Evolutionary conservation across 2,888 invertebrate species (phyloP).

Genomic region (Polymixis flavicincta): DNA sequence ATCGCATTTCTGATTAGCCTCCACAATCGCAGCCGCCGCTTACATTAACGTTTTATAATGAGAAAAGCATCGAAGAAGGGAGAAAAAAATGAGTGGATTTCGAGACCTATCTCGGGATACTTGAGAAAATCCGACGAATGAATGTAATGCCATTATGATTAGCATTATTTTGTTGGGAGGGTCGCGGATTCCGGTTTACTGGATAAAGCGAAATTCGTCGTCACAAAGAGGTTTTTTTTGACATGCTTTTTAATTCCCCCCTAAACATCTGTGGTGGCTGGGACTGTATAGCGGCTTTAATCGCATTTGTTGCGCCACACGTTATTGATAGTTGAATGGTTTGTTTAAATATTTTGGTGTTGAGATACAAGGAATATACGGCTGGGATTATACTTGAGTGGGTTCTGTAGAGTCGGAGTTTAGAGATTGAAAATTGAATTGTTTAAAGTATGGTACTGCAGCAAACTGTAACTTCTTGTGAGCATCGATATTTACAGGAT

Average conservation of each 20-base stretch:
- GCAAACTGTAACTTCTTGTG: neutral
- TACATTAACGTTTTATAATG: conserved; percentile 83
- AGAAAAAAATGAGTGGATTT: conserved; percentile 81
- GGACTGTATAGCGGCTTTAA: conserved; percentile 82
- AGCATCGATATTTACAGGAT: too few species aligned
- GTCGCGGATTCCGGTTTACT: conserved; percentile 88
- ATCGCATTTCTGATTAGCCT: conserved; percentile 74
- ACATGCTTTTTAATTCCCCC: conserved; percentile 83
- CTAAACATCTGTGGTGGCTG: conserved; percentile 85
- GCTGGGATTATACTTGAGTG: neutral
- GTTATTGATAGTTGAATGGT: conserved; percentile 87
- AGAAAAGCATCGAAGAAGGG: conserved; percentile 79
- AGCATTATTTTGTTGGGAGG: conserved; percentile 88
- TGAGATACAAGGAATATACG: conserved; percentile 54
- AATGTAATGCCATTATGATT: conserved; percentile 90
- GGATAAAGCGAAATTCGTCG: conserved; percentile 87
- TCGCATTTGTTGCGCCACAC: conserved; percentile 88
- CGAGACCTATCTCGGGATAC: conserved; percentile 82
- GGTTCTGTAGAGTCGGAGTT: conserved; percentile 12
- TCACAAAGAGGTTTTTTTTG: conserved; percentile 84
- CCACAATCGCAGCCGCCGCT: conserved; percentile 75
- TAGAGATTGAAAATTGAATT: neutral
- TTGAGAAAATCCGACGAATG: conserved; percentile 88
- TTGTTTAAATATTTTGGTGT: conserved; percentile 86
- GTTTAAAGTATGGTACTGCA: neutral